These are phyloP conservation scores for Dufourea novaeangliae DNA, from an alignment of 1,140 invertebrate genomes.

Conservation along the genomic window DNA sequence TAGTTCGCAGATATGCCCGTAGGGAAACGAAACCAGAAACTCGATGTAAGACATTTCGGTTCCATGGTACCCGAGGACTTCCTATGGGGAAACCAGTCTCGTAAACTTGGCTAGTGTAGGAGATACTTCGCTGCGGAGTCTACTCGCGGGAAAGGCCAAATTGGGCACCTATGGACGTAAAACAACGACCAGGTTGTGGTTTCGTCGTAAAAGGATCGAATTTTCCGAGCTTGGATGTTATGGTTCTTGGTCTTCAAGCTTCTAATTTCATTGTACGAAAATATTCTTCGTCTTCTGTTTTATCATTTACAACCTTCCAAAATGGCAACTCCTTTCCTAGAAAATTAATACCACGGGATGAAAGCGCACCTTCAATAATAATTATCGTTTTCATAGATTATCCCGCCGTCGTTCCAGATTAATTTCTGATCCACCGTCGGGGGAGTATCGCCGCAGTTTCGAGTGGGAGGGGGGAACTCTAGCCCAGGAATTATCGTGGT, in stretches of 20 bases:
- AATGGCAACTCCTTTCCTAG: too few species aligned
- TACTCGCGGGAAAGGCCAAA: slow-evolving; percentile 5
- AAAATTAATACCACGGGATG: too few species aligned
- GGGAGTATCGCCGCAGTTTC: not conserved
- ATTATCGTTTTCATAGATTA: not conserved
- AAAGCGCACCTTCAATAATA: too few species aligned
- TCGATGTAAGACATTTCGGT: not conserved
- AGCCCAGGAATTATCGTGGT: not conserved
- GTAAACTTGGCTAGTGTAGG: slow-evolving; percentile 16
- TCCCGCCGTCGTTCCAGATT: not conserved
- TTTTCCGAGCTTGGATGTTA: not conserved
- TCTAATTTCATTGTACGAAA: too few species aligned
- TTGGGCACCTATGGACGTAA: not conserved
- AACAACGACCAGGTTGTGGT: not conserved
- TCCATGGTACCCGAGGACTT: not conserved
- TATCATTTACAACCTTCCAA: not conserved
- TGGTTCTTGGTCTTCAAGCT: too few species aligned
- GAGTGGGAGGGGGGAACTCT: too few species aligned
- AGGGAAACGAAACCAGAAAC: not conserved
- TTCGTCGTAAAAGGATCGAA: not conserved
- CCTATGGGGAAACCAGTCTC: not conserved
- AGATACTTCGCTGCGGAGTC: not conserved
- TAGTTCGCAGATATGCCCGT: not conserved
- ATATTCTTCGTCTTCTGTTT: not conserved
- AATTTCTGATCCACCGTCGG: not conserved